Percentiles rank a stretch among this genome's conserved stretches.
Evolutionary conservation across 2,113 vertebrate genomes (phyloP).

Genomic region (Entosphenus tridentatus): DNA sequence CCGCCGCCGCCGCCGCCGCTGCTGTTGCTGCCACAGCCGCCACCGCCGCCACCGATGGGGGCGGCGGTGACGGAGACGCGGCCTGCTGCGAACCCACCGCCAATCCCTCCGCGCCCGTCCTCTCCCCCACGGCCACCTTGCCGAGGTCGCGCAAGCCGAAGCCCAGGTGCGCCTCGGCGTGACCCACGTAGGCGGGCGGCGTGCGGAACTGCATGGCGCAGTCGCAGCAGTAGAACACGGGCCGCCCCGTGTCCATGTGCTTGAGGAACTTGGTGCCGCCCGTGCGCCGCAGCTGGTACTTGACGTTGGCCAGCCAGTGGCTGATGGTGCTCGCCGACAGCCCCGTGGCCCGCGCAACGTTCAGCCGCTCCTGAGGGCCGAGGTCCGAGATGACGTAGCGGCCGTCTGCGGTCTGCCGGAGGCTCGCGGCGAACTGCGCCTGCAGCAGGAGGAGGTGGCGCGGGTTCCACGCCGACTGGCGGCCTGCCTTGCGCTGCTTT

Average conservation of each 20-base stretch:
- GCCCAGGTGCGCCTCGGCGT: slow-evolving; percentile 90
- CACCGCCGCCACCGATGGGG: slow-evolving; percentile 45
- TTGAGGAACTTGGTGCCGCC: slow-evolving; percentile 98
- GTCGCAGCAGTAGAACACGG: slow-evolving; percentile 97
- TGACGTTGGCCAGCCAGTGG: slow-evolving; percentile 97
- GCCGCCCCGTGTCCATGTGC: slow-evolving; percentile 92
- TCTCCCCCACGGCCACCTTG: slow-evolving; percentile 76
- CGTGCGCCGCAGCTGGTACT: slow-evolving; percentile 96
- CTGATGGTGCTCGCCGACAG: slow-evolving; percentile 98
- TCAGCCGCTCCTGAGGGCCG: slow-evolving; percentile 96
- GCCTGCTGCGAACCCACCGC: slow-evolving; percentile 82
- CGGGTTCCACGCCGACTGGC: slow-evolving; percentile 98
- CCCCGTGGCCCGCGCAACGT: slow-evolving; percentile 90
- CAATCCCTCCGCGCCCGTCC: slow-evolving; percentile 67
- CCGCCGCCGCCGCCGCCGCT: slow-evolving; percentile 64
- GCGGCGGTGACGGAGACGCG: slow-evolving; percentile 47
- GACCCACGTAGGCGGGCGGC: slow-evolving; percentile 86
- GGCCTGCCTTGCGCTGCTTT: slow-evolving; percentile 75
- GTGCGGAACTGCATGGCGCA: slow-evolving; percentile 96
- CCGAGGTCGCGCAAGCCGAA: slow-evolving; percentile 86
- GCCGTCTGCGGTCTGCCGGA: slow-evolving; percentile 73
- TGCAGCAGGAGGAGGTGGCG: slow-evolving; percentile 93
- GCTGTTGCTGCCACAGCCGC: slow-evolving; percentile 75
- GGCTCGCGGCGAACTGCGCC: slow-evolving; percentile 91
- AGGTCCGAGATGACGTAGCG: slow-evolving; percentile 97